Evolutionary conservation across 2,113 vertebrate genomes (phyloP), one percentile per base, ranked within the genome.

Genomic region (Euleptes europaea): DNA sequence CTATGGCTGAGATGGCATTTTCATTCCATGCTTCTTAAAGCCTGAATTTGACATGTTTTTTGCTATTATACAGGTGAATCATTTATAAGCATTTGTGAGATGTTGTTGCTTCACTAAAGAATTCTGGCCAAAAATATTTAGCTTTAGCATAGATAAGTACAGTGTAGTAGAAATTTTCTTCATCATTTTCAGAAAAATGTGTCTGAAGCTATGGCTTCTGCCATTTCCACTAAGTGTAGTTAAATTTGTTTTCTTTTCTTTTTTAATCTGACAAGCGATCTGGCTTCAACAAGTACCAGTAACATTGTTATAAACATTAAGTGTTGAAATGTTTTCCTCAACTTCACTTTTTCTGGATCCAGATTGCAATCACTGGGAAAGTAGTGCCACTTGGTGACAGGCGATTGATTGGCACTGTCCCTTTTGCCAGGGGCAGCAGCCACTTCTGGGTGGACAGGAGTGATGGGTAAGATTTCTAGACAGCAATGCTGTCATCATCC

Each of bases 1-100:
- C 13, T 80, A 14, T 75, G 23, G 1, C 60, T 83, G n/a, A 40
- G 42, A 17, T 57, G 14, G 3, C 31, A 2, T 84, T 89, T 76
- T 90, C 1, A 0, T 88, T 91, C 38, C 78, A 40, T 63, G 57
- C 81, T 47, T 69, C 89, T 88, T 88, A 88, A 83, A 79, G 0
- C 11, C 57, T 88, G 60, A 86, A 83, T n/a, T 84, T 72, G 7
- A 82, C 83, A 1, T 14, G 5, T 1, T 8, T 70, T 42, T 49
- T 47, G 71, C 69, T 47, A n/a, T 14, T 3, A 35, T 74, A 67
- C 6, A 0, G 42, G 5, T 85, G 33, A 88, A 80, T 51, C 78
- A 35, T 85, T 84, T 76, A 73, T 85, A 88, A 12, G 44, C 35
- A 35, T 81, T 83, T 67, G 85, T 15, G 66, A 51, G 79, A 81